phyloP scores from a whole-genome alignment of 2,888 invertebrate species.

The Synanthedon vespiformis region DNA sequence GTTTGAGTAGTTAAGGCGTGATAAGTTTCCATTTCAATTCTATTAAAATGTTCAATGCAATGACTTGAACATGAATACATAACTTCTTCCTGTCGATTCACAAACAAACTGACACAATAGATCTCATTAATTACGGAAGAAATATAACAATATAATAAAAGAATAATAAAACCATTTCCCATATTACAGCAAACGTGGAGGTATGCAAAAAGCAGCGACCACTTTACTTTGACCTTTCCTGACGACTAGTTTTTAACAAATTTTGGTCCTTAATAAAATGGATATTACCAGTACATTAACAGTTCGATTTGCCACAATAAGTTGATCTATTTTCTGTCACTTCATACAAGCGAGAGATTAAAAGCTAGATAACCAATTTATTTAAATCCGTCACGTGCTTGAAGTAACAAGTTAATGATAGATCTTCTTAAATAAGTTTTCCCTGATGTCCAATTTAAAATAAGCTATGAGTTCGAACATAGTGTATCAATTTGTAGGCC shows the following conservation, averaged over 20 bases:
- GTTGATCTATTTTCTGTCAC: neutral
- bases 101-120: neutral
- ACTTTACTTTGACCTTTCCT: neutral
- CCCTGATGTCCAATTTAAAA: neutral
- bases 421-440: neutral
- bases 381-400: too few species aligned
- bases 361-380: too few species aligned
- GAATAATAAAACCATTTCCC: neutral
- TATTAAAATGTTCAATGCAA: too few species aligned
- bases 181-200: neutral
- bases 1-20: too few species aligned
- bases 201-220: neutral
- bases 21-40: too few species aligned
- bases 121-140: neutral
- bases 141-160: neutral
- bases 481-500: neutral
- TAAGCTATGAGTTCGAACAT: neutral
- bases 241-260: neutral
- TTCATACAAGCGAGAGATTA: neutral
- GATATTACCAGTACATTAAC: neutral
- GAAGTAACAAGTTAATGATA: neutral
- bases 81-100: too few species aligned
- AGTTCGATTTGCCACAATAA: neutral
- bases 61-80: too few species aligned
- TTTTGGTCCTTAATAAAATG: neutral